Conservation (phyloP, 1,140 invertebrate genomes). For the Drosophila malerkotliana region DNA sequence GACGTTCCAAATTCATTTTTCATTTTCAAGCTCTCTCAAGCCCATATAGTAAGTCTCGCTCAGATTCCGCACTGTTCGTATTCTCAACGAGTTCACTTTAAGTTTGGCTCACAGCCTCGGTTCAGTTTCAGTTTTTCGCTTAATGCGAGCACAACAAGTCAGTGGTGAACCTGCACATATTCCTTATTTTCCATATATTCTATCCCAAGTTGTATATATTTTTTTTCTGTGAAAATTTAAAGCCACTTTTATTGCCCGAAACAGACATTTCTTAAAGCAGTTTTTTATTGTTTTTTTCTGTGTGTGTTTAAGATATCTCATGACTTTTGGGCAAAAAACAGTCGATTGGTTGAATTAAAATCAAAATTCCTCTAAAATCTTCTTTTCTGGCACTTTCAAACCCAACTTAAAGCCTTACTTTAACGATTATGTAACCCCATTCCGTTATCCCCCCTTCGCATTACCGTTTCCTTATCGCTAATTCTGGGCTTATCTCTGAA, state of each 20-base stretch:
- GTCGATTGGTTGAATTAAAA: too few species aligned
- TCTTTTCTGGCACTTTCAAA: too few species aligned
- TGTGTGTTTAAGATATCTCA: too few species aligned
- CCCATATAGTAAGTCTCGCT: background rate
- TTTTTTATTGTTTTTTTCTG: background rate
- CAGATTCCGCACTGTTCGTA: constrained; percentile 29
- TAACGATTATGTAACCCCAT: background rate
- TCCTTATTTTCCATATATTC: background rate
- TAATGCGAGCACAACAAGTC: constrained; percentile 74
- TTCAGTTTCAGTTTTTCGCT: constrained; percentile 74
- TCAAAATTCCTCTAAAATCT: too few species aligned
- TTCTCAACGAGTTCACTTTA: constrained; percentile 75
- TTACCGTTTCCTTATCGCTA: background rate
- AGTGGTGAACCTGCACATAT: constrained; percentile 42
- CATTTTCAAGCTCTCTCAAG: too few species aligned
- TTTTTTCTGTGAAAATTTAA: constrained; percentile 5
- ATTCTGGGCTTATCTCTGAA: background rate
- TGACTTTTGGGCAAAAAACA: too few species aligned
- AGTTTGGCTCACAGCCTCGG: constrained; percentile 53
- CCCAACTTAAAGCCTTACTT: too few species aligned
- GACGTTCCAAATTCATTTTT: too few species aligned
- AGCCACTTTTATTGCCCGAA: background rate
- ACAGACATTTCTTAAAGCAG: background rate
- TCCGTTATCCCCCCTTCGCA: too few species aligned
- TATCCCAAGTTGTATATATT: constrained; percentile 15